These are phyloP conservation scores for Stratiolaelaps scimitus DNA, from an alignment of 1,140 invertebrate species.

Conservation along the genomic window DNA sequence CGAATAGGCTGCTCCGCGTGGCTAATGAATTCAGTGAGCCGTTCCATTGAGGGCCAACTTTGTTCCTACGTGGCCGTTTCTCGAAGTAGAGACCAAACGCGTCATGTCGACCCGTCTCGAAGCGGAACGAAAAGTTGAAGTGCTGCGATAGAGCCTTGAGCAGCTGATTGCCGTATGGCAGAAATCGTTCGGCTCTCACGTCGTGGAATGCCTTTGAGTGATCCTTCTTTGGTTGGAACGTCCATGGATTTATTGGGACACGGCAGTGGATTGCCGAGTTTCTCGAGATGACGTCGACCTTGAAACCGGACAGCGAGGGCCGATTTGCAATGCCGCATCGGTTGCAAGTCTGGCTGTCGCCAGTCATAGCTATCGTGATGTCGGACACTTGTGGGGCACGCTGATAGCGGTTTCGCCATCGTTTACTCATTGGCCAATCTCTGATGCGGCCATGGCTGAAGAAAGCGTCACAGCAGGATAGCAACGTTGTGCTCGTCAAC, in stretches of 20 bases:
- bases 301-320: too few relatives aligned
- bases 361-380: too few relatives aligned
- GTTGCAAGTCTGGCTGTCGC: too few relatives aligned
- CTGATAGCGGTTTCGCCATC: too few relatives aligned
- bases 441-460: background rate
- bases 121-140: background rate
- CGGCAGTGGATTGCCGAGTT: background rate
- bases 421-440: too few relatives aligned
- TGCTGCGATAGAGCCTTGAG: background rate
- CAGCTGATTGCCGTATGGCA: background rate
- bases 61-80: background rate
- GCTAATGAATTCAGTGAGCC: background rate
- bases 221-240: background rate
- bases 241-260: background rate
- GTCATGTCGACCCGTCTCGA: background rate
- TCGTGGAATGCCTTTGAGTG: background rate
- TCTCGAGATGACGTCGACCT: too few relatives aligned
- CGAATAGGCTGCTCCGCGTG: background rate
- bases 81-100: background rate
- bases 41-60: background rate
- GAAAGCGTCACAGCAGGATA: background rate
- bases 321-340: too few relatives aligned
- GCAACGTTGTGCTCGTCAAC: background rate
- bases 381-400: too few relatives aligned
- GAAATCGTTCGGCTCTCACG: background rate